Evolutionary conservation across 35 echinoderm and acorn worm species (phyloP).

Genomic region (Ophiothrix spiculata): DNA sequence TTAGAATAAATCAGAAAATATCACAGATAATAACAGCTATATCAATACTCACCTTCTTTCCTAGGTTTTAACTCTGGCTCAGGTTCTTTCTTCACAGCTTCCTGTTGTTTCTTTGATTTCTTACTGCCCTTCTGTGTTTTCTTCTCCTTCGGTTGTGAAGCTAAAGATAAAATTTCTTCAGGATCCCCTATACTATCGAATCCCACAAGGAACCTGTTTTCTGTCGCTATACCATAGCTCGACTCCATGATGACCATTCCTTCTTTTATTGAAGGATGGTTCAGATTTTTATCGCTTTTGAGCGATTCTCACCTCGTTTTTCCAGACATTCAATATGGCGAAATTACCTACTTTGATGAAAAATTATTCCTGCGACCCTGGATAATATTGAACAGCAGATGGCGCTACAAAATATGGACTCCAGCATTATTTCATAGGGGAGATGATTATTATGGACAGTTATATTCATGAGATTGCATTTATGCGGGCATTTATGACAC

Average conservation of each 20-base stretch:
- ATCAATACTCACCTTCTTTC: constrained; percentile 55
- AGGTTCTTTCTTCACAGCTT: constrained; percentile 60
- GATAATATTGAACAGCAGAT: not conserved
- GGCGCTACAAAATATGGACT: not conserved
- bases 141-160: constrained; percentile 62
- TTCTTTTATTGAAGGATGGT: constrained; percentile 84
- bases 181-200: constrained; percentile 77
- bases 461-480: too few relatives aligned
- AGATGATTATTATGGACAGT: not conserved
- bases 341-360: constrained; percentile 1
- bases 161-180: constrained; percentile 71
- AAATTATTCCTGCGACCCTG: not conserved
- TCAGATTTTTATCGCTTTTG: constrained; percentile 90
- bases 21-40: too few relatives aligned
- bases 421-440: not conserved
- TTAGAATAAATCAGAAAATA: too few relatives aligned
- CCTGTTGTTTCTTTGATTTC: constrained; percentile 71
- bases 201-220: constrained; percentile 76
- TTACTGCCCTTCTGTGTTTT: constrained; percentile 46
- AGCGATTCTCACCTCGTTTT: constrained; percentile 17
- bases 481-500: too few relatives aligned
- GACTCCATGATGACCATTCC: constrained; percentile 75
- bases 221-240: constrained; percentile 69
- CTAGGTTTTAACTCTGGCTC: constrained; percentile 61
- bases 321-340: constrained; percentile 74